These are phyloP conservation scores for Hydriomena furcata DNA, from an alignment of 2,888 invertebrate species.

Conservation along the genomic window DNA sequence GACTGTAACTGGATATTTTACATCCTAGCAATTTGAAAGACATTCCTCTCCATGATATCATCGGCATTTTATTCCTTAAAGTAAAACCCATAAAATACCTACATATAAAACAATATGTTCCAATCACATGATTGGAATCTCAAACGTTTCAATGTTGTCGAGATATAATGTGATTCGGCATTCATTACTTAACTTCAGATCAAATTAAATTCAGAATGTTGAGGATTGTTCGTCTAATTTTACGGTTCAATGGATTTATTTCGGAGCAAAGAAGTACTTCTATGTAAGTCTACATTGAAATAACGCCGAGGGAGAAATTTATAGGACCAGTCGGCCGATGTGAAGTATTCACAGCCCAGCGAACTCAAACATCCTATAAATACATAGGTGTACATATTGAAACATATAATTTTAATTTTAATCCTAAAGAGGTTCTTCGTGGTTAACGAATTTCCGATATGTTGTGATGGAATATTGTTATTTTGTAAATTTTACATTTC, in stretches of 20 bases:
- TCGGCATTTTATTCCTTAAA: background rate
- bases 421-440: conserved; percentile 29
- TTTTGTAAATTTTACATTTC: background rate
- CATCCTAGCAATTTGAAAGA: too few species aligned
- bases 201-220: conserved; percentile 73
- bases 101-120: background rate
- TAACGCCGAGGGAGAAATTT: conserved; percentile 68
- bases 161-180: conserved; percentile 61
- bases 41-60: too few species aligned
- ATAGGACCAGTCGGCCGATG: conserved; percentile 55
- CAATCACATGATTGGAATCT: conserved; percentile 21
- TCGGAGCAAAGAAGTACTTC: conserved; percentile 74
- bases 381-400: conserved; percentile 40
- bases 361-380: conserved; percentile 53
- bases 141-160: conserved; percentile 46
- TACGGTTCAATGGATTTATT: conserved; percentile 74
- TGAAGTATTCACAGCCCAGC: conserved; percentile 62
- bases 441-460: conserved; percentile 5
- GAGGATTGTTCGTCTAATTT: conserved; percentile 74
- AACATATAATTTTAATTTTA: conserved; percentile 35
- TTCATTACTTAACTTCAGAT: conserved; percentile 75
- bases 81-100: background rate
- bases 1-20: too few species aligned
- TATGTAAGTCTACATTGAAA: conserved; percentile 72
- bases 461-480: conserved; percentile 3